Conservation (phyloP, 2,888 invertebrate genomes). For the Andricus curvator region DNA sequence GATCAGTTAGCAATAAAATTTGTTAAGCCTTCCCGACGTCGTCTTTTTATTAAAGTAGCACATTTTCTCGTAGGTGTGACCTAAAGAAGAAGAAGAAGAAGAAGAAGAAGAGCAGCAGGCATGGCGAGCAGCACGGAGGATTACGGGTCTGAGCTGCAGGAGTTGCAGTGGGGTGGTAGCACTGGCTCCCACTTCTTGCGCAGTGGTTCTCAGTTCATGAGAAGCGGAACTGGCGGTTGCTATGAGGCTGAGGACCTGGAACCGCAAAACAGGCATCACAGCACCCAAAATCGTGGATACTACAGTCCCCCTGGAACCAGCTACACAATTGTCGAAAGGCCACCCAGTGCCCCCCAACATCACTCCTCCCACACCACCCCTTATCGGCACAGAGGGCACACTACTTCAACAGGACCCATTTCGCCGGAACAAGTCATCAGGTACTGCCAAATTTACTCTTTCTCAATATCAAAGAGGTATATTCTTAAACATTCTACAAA, state of each 20-base stretch:
- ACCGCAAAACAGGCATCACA: conserved; percentile 78
- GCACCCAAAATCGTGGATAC: conserved; percentile 83
- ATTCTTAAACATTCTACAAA: too few species aligned
- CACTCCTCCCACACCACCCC: conserved; percentile 82
- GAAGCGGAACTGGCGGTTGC: conserved; percentile 78
- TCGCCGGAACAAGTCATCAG: conserved; percentile 91
- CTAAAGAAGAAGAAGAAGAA: background rate
- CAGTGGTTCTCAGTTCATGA: conserved; percentile 72
- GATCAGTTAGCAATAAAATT: conserved; percentile 32
- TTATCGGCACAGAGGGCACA: conserved; percentile 70
- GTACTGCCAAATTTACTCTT: conserved; percentile 54
- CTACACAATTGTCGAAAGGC: conserved; percentile 92
- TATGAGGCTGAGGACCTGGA: conserved; percentile 77
- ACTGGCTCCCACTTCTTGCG: conserved; percentile 71
- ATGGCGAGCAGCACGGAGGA: conserved; percentile 77
- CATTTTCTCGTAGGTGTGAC: conserved; percentile 46
- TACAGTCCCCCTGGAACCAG: conserved; percentile 94
- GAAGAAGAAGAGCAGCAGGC: conserved; percentile 41
- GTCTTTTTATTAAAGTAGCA: conserved; percentile 7
- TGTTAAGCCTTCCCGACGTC: background rate
- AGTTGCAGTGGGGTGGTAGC: conserved; percentile 74
- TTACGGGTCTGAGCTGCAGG: conserved; percentile 76
- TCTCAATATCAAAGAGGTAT: too few species aligned
- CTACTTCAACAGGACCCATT: conserved; percentile 79
- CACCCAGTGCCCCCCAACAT: conserved; percentile 86